Evolutionary conservation across 1,140 invertebrate genomes (phyloP).

Genomic region (Drosophila oshimai): DNA sequence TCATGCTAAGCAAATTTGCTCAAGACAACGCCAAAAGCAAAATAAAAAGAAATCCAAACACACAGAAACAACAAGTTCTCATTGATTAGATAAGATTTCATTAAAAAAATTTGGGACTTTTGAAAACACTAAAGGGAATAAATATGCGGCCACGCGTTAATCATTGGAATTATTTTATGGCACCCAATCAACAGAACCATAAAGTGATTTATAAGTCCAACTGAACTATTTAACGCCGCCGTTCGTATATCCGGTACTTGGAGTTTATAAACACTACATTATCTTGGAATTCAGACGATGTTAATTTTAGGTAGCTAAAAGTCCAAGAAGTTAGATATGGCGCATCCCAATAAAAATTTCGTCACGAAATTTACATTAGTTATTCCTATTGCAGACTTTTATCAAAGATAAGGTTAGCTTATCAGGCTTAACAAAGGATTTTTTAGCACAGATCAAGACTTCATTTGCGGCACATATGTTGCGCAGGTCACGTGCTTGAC

Average conservation of each 20-base stretch:
- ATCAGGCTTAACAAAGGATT: no score
- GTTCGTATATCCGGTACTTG: not conserved
- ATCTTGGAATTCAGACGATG: not conserved
- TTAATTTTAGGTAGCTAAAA: not conserved
- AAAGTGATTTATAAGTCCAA: not conserved
- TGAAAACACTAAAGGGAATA: constrained; percentile 4
- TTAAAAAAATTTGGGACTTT: constrained; percentile 14
- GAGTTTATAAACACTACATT: not conserved
- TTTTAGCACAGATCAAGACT: no score
- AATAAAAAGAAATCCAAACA: constrained; percentile 15
- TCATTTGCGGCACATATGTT: no score
- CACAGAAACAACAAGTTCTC: constrained; percentile 1
- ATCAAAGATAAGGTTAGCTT: no score
- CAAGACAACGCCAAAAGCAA: constrained; percentile 19
- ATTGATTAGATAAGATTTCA: constrained; percentile 58
- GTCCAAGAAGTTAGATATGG: no score
- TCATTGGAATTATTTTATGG: constrained; percentile 8
- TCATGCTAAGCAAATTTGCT: constrained; percentile 51
- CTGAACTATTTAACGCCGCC: not conserved
- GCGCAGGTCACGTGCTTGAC: constrained; percentile 1
- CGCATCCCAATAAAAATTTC: no score
- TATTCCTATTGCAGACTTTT: no score
- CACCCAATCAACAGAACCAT: not conserved
- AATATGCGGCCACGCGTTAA: constrained; percentile 1
- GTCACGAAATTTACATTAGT: no score